Evolutionary conservation across 2,888 invertebrate species (phyloP), one percentile per base, ranked within the genome.

Genomic region (Omphaloscelis lunosa): DNA sequence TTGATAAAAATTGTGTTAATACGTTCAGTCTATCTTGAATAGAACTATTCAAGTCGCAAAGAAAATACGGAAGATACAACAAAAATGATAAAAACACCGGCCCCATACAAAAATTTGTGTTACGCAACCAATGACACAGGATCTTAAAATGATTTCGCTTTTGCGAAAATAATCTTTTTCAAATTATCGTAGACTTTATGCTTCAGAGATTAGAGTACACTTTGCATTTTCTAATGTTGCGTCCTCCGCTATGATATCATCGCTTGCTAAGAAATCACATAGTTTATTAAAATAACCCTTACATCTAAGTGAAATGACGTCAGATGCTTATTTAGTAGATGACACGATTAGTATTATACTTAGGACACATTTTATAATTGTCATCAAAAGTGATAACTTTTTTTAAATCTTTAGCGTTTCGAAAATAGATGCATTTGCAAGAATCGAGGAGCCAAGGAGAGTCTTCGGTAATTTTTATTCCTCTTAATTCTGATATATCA

Each of bases 61-160:
- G 45, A 84, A 82, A 82, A 58, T 62, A 62, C 73, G 39, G n/a
- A 68, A 78, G 11, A 68, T 27, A 48, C 39, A 20, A 72, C 17
- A 73, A 70, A 62, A 62, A 53, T 41, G 17, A 61, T n/a, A 76
- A 88, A 84, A 80, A 63, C 15, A 27, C 67, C 63, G 83, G 83
- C 88, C 83, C 70, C 80, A 61, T 68, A 68, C 77, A 83, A 84
- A 88, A 77, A 87, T 80, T 71, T 68, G 41, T 65, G 76, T 89
- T 84, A 86, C 88, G 88, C 81, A 83, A 88, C 77, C 86, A 80
- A 88, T 88, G 89, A 87, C 89, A 88, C 86, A 88, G 88, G 88
- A 89, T 88, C 86, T 76, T 84, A 78, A 83, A 89, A 89, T 74
- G 63, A 79, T 72, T 79, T 69, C 39, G 68, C 71, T 83, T 80